Percentiles rank a stretch among this genome's conserved stretches.
Conservation (phyloP, 2,797 vertebrate species). For the Myotis pilosus region DNA sequence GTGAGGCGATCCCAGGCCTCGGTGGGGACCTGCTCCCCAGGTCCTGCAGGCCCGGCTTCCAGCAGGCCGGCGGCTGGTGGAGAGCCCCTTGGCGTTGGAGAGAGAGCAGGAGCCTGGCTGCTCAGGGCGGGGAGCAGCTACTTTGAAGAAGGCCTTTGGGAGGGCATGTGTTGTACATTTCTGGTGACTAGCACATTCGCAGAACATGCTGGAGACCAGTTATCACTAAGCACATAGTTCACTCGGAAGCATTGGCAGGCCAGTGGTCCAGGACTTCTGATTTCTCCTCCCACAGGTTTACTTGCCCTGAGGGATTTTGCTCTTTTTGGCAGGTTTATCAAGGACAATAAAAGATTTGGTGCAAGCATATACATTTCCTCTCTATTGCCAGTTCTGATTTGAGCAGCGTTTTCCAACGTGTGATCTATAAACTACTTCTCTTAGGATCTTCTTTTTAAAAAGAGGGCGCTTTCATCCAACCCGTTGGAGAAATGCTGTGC, state of each 20-base stretch:
- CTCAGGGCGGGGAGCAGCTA: not conserved
- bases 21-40: slow-evolving; percentile 41
- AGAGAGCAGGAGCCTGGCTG: not conserved
- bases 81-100: slow-evolving; percentile 6
- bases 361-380: not conserved
- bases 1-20: slow-evolving; percentile 57
- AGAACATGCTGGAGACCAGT: slow-evolving; percentile 53
- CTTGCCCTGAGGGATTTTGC: slow-evolving; percentile 20
- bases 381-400: slow-evolving; percentile 47
- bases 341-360: slow-evolving; percentile 21
- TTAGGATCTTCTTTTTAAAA: not conserved
- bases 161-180: slow-evolving; percentile 19
- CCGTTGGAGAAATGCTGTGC: not conserved
- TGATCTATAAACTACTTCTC: slow-evolving; percentile 39
- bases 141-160: slow-evolving; percentile 13
- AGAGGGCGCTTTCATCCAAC: slow-evolving; percentile 3
- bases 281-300: slow-evolving; percentile 38
- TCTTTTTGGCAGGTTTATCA: slow-evolving; percentile 40
- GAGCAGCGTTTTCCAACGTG: slow-evolving; percentile 7
- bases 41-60: slow-evolving; percentile 60
- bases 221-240: slow-evolving; percentile 24
- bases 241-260: not conserved
- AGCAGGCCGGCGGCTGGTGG: slow-evolving; percentile 21
- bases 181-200: slow-evolving; percentile 10
- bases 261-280: slow-evolving; percentile 41